A percentile compares a stretch with the other conserved stretches of the same genome.
Evolutionary conservation across 2,113 vertebrate species (phyloP).

Genomic region (Sminthopsis crassicaudata): DNA sequence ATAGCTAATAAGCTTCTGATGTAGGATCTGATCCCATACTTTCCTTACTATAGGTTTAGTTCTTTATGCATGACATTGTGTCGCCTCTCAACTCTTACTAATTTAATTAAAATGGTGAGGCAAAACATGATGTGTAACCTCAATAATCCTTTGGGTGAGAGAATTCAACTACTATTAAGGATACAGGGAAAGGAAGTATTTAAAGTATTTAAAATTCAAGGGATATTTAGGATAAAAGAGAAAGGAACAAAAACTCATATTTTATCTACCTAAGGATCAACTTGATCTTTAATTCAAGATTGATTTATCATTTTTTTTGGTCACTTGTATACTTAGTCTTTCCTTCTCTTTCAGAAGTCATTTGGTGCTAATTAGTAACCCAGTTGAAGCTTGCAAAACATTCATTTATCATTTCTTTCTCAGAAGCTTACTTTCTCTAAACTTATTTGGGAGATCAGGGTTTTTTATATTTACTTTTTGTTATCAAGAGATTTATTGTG

Average conservation of each 20-base stretch:
- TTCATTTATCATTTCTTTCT: background rate
- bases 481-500: background rate
- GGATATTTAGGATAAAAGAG: background rate
- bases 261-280: background rate
- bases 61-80: background rate
- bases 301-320: background rate
- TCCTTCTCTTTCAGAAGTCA: conserved; percentile 5
- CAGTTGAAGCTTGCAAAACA: background rate
- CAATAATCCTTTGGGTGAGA: background rate
- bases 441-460: background rate
- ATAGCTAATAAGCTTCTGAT: background rate
- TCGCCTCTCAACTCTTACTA: background rate
- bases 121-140: background rate
- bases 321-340: conserved; percentile 1
- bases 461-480: background rate
- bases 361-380: conserved; percentile 1
- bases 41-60: background rate
- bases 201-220: background rate
- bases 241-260: background rate
- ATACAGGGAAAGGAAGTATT: background rate
- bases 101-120: background rate
- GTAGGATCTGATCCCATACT: background rate
- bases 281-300: background rate
- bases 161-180: background rate
- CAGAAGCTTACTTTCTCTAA: background rate